Percentiles rank a stretch among this genome's conserved stretches.
These are phyloP conservation scores for Apamea epomidion DNA, from an alignment of 2,888 invertebrate genomes.

Conservation along the genomic window DNA sequence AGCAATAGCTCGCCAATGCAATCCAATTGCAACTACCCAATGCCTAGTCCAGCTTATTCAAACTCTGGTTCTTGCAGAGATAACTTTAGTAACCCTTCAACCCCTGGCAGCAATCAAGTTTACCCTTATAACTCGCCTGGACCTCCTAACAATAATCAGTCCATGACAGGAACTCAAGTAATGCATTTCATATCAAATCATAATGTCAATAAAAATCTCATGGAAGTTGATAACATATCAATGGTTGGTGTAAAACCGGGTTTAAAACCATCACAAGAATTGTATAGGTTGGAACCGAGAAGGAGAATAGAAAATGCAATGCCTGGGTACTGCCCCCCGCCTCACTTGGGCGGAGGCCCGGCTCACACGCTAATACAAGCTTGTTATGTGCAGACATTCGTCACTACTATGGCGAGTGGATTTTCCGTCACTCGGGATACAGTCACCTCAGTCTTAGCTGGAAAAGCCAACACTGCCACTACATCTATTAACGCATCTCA, in stretches of 20 bases:
- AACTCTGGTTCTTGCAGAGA: constrained; percentile 85
- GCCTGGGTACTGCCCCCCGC: constrained; percentile 88
- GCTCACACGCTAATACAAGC: constrained; percentile 85
- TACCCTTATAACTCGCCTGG: constrained; percentile 85
- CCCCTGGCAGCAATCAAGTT: constrained; percentile 79
- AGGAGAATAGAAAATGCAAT: constrained; percentile 83
- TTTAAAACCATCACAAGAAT: constrained; percentile 77
- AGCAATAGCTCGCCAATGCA: constrained; percentile 80
- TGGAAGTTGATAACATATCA: constrained; percentile 89
- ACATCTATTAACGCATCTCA: constrained; percentile 93
- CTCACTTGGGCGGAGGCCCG: constrained; percentile 87
- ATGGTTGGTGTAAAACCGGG: constrained; percentile 87
- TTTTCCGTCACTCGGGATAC: constrained; percentile 95
- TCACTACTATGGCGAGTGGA: constrained; percentile 92
- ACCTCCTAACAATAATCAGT: constrained; percentile 76
- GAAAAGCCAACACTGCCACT: constrained; percentile 94
- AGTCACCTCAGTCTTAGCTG: constrained; percentile 94
- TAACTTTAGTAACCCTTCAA: constrained; percentile 82
- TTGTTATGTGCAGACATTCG: constrained; percentile 85
- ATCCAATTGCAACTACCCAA: constrained; percentile 83
- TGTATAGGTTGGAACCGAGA: constrained; percentile 77
- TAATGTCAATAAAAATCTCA: constrained; percentile 88
- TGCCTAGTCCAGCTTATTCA: constrained; percentile 89
- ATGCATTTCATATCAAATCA: constrained; percentile 90
- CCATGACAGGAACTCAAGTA: constrained; percentile 85